Evolutionary conservation across 2,113 vertebrate species (phyloP), one percentile per base, ranked within the genome.

Genomic region (Xenopus laevis): DNA sequence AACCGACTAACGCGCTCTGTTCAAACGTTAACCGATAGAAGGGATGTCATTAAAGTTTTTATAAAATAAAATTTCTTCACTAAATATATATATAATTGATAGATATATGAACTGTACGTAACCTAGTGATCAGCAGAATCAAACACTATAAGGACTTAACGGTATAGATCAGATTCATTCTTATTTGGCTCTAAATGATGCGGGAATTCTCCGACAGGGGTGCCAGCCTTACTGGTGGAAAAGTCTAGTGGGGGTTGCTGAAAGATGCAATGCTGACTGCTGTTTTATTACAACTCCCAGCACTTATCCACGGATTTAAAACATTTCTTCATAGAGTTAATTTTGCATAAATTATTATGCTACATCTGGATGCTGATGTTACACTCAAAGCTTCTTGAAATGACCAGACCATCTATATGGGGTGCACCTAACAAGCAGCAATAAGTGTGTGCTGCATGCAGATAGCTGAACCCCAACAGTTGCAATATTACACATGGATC

Each of bases 61-160:
- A 86, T 80, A 84, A 82, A 81, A 81, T 78, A 77, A 72, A 71
- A 84, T 84, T 82, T 83, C 82, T 82, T 85, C 84, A 84, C 71
- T 59, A 71, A n/a, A n/a, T 86, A 86, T 78, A 83, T 81, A 83
- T 84, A 60, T 68, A 74, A 85, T n/a, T 21, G 73, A 68, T 12
- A 40, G 20, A 70, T 60, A 63, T 77, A 70, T 44, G 45, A 62
- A 64, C n/a, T n/a, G n/a, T n/a, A n/a, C 66, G 16, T 70, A 18
- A 87, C 9, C 46, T 64, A 77, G 74, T 66, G 74, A 70, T 77
- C 74, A 77, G 69, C 66, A 77, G 64, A 77, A 62, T 77, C 74
- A 70, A 85, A 84, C 82, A 63, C 17, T 47, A 61, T 63, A 27
- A 17, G 57, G 18, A 46, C 57, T 46, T 11, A 65, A 65, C 45